Evolutionary conservation across 2,113 vertebrate genomes (phyloP), one percentile per base, ranked within the genome.

Genomic region (Capreolus pygargus): DNA sequence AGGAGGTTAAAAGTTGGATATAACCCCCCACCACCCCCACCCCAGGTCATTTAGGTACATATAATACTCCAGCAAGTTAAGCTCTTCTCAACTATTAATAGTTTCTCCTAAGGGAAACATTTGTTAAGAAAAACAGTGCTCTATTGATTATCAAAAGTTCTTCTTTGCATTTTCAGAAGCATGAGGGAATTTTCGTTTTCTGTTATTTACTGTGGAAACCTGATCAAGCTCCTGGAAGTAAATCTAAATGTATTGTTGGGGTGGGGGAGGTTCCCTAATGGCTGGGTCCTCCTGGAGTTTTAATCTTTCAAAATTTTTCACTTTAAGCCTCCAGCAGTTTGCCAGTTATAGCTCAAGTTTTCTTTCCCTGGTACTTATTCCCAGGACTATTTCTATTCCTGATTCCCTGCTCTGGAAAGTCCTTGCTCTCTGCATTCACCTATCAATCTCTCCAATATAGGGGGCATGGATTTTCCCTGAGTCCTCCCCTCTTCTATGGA

Each of bases 11-110:
- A 36, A 45, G 13, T n/a, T 74, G 36, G 36, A 21, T 43, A 70
- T n/a, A 45, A 47, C 2, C 0, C 10, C 57, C 25, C 14, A 50
- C 12, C 12, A 0, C 13, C 9, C 2, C 10, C 0, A 0, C 12
- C 36, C 5, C n/a, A 70, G 10, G 21, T 27, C 43, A 84, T 39
- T 92, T 45, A 45, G 21, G 21, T 30, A 70, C 52, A n/a, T 43
- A 27, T 27, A 70, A 43, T 84, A 70, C 21, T 10, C 36, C 13
- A 27, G 19, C 28, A 55, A 33, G 13, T 92, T 92, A n/a, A 27
- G 28, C 21, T 74, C 9, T 57, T 14, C 19, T 92, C 19, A 92
- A 55, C 36, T 57, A 39, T 25, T 74, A 39, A 39, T 13, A 70
- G 21, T 45, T 92, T 85, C 36, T 74, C 19, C 6, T 27, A 10